Conservation (phyloP, 1,140 invertebrate species). For the Cyclargus thomasi region DNA sequence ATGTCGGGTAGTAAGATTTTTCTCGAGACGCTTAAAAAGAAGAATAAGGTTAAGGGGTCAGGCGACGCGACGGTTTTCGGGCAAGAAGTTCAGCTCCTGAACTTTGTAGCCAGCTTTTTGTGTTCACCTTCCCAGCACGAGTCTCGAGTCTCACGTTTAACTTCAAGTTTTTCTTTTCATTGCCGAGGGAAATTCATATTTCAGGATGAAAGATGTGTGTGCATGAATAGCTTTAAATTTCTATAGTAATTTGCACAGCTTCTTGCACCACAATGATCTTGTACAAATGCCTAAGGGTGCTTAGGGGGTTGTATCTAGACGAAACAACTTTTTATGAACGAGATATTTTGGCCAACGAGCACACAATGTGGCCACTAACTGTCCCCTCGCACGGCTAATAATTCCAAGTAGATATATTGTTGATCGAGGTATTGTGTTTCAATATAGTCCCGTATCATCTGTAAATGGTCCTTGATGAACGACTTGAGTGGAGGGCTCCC, state of each 20-base stretch:
- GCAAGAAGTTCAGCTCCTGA: conserved; percentile 28
- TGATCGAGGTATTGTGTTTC: conserved; percentile 23
- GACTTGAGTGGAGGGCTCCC: not conserved
- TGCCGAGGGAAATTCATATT: too few relatives aligned
- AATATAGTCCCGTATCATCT: conserved; percentile 16
- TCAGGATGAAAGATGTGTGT: not conserved
- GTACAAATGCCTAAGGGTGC: too few relatives aligned
- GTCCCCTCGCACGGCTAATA: not conserved
- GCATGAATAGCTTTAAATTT: not conserved
- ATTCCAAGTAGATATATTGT: not conserved
- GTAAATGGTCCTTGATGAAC: not conserved
- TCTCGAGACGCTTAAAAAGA: conserved; percentile 43
- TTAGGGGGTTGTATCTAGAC: too few relatives aligned
- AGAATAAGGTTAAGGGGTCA: conserved; percentile 49
- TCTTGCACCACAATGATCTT: too few relatives aligned
- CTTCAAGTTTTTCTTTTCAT: not conserved
- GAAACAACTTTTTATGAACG: too few relatives aligned
- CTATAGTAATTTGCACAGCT: too few relatives aligned
- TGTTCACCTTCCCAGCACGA: not conserved
- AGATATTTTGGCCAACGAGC: too few relatives aligned
- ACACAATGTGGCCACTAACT: not conserved
- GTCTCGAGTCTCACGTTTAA: too few relatives aligned
- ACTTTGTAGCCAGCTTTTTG: conserved; percentile 24
- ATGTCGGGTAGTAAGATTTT: conserved; percentile 35
- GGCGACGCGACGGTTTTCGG: conserved; percentile 39